These are phyloP conservation scores for Andricus curvator DNA, from an alignment of 2,888 invertebrate genomes.

Conservation along the genomic window DNA sequence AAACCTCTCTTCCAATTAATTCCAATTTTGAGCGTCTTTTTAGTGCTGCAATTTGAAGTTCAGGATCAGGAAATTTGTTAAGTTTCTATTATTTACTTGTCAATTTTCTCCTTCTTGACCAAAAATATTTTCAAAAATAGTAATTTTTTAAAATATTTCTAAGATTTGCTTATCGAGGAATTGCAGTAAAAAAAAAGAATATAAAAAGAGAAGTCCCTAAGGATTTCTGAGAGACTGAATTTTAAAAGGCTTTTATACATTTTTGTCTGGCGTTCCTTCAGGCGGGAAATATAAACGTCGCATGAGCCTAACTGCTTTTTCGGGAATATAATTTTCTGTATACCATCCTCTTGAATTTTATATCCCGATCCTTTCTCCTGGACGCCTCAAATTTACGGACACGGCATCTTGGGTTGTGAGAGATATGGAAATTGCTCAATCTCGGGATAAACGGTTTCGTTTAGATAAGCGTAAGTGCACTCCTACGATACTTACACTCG, in stretches of 20 bases:
- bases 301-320: slow-evolving; percentile 8
- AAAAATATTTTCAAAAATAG: too few relatives aligned
- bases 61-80: too few relatives aligned
- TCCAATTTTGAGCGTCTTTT: too few relatives aligned
- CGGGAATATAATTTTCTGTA: neutral
- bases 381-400: slow-evolving; percentile 28
- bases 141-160: neutral
- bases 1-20: too few relatives aligned
- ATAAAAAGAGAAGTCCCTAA: neutral
- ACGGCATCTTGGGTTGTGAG: slow-evolving; percentile 16
- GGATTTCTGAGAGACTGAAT: neutral
- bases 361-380: slow-evolving; percentile 3
- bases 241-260: neutral
- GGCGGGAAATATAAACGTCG: slow-evolving; percentile 23
- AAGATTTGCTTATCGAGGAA: neutral
- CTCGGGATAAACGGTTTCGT: slow-evolving; percentile 37
- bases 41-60: too few relatives aligned
- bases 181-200: neutral
- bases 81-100: neutral
- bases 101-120: neutral
- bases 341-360: slow-evolving; percentile 19
- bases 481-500: neutral
- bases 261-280: neutral
- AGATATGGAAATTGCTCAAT: slow-evolving; percentile 38
- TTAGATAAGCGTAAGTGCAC: slow-evolving; percentile 34